Base-by-base conservation (phyloP, 2,113 vertebrate genomes). In the Hippoglossus stenolepis region DNA sequence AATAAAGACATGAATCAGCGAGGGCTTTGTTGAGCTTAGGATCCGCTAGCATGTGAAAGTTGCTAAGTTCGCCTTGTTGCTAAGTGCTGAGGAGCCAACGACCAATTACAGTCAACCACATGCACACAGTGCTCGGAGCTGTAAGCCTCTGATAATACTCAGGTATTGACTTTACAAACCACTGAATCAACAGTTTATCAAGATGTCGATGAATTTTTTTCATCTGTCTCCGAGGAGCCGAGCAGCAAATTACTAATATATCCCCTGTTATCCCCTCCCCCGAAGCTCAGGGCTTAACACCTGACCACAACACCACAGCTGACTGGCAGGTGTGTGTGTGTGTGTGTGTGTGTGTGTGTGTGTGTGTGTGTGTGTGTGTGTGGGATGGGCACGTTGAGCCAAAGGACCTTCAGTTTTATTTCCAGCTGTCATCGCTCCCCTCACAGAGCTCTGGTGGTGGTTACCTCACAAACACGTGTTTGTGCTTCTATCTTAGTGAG, bases 171-270 rank as follows among this genome's bases (percentile, higher is more conserved):
- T 77, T 65, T 53, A 60, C 45, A 70, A 57, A 68, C 79, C 65
- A 35, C 80, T 78, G 83, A 75, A 69, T 75, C 65, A 65, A 83
- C 77, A 81, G 62, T 75, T 86, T 73, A 87, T 85, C 60, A 67
- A 65, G 66, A 65, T 65, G 73, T 80, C 70, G 83, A 87, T 73
- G 35, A 83, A 77, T 75, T 82, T 87, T 31, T 87, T 80, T 85
- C 67, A 87, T 83, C 77, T 23, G n/a, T 79, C 80, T 74, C 85
- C 68, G 70, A n/a, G 69, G 73, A 83, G 65, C 69, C 62, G 69
- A 74, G 76, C 57, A 56, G 72, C 77, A 80, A 87, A 91, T 91
- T 85, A 86, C 74, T 58, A 64, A 85, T 85, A 62, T 75, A 91
- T 86, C 85, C 76, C 10, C 35, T 81, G 14, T 85, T 26, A 89